Evolutionary conservation across 2,797 vertebrate genomes (phyloP).

Genomic region (Graptemys geographica): DNA sequence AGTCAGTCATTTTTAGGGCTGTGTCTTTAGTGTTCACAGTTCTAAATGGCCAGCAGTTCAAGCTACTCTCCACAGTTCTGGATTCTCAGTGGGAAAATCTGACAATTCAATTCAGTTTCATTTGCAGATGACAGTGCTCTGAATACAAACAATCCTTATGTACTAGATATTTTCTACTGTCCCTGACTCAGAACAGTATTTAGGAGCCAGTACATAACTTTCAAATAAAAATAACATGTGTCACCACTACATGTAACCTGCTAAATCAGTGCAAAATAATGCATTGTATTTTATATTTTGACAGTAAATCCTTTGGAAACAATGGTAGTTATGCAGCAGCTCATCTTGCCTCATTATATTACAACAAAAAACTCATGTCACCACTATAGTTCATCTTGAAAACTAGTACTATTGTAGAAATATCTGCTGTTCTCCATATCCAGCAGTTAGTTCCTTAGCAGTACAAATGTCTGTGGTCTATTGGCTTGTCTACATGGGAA

Average conservation of each 20-base stretch:
- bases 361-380: neutral
- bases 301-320: neutral
- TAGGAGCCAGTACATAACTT: neutral
- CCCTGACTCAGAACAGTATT: neutral
- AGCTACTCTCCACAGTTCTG: neutral
- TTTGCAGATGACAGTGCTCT: neutral
- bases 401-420: neutral
- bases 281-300: fast-evolving
- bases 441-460: neutral
- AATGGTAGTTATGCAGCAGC: fast-evolving
- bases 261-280: neutral
- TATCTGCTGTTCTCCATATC: neutral
- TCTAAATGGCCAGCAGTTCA: neutral
- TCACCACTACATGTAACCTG: neutral
- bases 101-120: fast-evolving
- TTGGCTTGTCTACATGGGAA: neutral
- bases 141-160: neutral
- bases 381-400: neutral
- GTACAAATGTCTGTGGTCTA: neutral
- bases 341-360: neutral
- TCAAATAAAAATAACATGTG: neutral
- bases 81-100: neutral
- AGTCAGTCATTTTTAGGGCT: neutral
- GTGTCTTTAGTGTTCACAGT: neutral
- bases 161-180: neutral